phyloP scores from a whole-genome alignment of 2,797 vertebrate genomes.

The Anguilla megastoma region DNA sequence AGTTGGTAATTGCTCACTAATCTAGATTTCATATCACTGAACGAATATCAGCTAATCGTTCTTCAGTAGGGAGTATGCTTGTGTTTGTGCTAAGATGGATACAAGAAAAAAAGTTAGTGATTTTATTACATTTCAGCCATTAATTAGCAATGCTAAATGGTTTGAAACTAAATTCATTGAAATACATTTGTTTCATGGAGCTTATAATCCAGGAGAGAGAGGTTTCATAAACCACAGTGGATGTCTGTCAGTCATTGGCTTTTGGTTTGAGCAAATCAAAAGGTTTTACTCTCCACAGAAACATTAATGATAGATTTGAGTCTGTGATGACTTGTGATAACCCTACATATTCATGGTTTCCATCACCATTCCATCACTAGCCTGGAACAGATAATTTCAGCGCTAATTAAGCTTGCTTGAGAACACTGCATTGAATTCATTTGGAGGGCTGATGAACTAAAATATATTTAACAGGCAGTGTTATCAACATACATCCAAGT shows the following conservation, averaged over 20 bases:
- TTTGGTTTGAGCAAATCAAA: too few species aligned
- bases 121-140: not conserved
- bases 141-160: not conserved
- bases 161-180: not conserved
- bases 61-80: not conserved
- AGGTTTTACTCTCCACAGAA: too few species aligned
- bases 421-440: not conserved
- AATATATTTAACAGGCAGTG: not conserved
- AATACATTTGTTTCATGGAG: not conserved
- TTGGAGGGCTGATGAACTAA: not conserved
- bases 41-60: not conserved
- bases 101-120: not conserved
- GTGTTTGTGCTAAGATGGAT: not conserved
- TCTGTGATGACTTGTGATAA: too few species aligned
- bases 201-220: not conserved
- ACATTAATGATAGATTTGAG: too few species aligned
- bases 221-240: not conserved
- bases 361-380: not conserved
- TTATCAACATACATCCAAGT: not conserved
- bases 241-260: too few species aligned
- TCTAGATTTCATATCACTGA: not conserved
- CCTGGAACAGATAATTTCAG: not conserved
- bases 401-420: not conserved
- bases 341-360: not conserved
- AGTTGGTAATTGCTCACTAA: not conserved